A percentile compares a stretch with the other conserved stretches of the same genome.
Evolutionary conservation across 1,140 invertebrate genomes (phyloP).

Genomic region (Ceratitis capitata): DNA sequence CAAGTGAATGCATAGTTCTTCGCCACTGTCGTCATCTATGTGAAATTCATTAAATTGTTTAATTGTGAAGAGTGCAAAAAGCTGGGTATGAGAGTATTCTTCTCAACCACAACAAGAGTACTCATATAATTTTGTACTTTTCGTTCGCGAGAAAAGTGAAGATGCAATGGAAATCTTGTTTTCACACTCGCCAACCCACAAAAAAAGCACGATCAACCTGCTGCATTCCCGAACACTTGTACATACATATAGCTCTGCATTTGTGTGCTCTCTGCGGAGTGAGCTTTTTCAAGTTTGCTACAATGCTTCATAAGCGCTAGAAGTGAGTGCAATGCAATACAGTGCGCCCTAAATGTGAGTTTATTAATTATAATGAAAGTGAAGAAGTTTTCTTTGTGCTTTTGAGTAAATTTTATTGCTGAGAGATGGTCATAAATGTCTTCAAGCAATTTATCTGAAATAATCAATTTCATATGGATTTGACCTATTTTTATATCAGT

Average conservation of each 20-base stretch:
- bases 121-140: neutral
- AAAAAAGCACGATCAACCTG: neutral
- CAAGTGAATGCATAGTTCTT: conserved; percentile 6
- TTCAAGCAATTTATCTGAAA: too few relatives aligned
- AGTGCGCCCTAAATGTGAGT: neutral
- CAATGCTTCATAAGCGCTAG: neutral
- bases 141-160: neutral
- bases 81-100: neutral
- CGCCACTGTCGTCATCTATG: neutral
- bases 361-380: too few relatives aligned
- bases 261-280: neutral
- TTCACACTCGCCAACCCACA: neutral
- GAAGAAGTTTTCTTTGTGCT: too few relatives aligned
- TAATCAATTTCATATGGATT: too few relatives aligned
- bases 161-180: neutral
- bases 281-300: neutral
- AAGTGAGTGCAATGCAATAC: neutral
- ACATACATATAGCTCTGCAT: too few relatives aligned
- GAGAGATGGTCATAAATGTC: too few relatives aligned
- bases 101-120: neutral
- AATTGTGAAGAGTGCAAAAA: neutral
- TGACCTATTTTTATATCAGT: too few relatives aligned
- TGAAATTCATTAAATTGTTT: neutral
- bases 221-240: neutral
- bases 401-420: too few relatives aligned